A percentile compares a stretch with the other conserved stretches of the same genome.
Conservation (phyloP, 1,140 invertebrate species). For the Hesperophylax magnus region DNA sequence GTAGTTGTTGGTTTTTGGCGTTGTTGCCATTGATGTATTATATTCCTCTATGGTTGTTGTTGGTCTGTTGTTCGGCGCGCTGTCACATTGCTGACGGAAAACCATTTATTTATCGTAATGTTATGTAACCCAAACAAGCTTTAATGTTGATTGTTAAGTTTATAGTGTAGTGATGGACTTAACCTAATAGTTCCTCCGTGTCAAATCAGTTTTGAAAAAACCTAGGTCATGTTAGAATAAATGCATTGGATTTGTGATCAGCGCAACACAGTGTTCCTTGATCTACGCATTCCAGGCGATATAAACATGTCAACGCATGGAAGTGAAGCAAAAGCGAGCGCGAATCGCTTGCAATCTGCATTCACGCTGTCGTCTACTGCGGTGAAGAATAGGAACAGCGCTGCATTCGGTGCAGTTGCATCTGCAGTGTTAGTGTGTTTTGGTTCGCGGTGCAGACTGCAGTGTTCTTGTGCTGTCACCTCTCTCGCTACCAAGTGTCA, state of each 20-base stretch:
- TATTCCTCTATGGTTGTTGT: no score
- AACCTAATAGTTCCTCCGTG: background rate
- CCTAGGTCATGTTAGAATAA: background rate
- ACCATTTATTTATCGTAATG: constrained; percentile 12
- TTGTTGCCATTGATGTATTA: no score
- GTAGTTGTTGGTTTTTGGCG: background rate
- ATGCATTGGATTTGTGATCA: background rate
- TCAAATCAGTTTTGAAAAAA: background rate
- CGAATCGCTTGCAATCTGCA: background rate
- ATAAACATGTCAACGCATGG: constrained; percentile 2
- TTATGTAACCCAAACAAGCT: background rate
- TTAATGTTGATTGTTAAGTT: background rate
- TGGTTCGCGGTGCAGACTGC: constrained; percentile 5
- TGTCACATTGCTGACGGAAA: constrained; percentile 19
- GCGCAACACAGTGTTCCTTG: constrained; percentile 19
- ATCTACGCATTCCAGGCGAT: constrained; percentile 3
- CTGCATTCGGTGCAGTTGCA: constrained; percentile 24
- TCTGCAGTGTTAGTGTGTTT: background rate
- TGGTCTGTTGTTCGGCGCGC: background rate
- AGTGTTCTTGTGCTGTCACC: background rate
- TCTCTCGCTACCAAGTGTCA: background rate
- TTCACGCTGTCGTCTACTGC: background rate
- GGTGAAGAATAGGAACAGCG: background rate
- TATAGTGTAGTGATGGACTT: background rate
- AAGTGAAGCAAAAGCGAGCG: background rate